Base-by-base conservation (phyloP, 2,797 vertebrate species). In the Crypturellus tataupa region DNA sequence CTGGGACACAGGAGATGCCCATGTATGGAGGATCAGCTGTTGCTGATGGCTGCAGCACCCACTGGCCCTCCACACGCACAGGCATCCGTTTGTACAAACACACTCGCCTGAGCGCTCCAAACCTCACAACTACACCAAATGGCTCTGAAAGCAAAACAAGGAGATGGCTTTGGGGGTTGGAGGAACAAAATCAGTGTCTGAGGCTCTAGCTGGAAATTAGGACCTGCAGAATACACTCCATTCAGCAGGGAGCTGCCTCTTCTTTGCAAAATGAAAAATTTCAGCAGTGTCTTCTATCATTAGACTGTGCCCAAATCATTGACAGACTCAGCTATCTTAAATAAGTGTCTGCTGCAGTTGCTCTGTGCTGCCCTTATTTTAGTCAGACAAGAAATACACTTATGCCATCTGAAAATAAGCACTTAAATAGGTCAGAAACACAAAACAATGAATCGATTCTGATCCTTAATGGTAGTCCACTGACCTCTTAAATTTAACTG, bases 261-360 rank as follows among this genome's bases (percentile, higher is more conserved):
- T 51, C 69, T 78, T 78, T 47, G 51, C 4, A 24, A 82, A 25
- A 0, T 24, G 29, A 58, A 5, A 70, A n/a, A 64, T n/a, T n/a
- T n/a, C n/a, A n/a, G 1, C 15, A 69, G 5, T 2, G 9, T 2
- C 0, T 1, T 0, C 42, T 49, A 1, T 19, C 68, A 55, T 8
- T 25, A 40, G 27, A 4, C 8, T 12, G 44, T 24, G 63, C 8
- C 42, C 3, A 25, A 44, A 25, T 5, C 80, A 39, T 68, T 1
- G 13, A 24, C 20, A 27, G 39, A 62, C 10, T 46, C 69, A 64
- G 73, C 24, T 64, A 24, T 75, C 33, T 75, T 68, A 6, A 47
- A 1, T 27, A 19, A 12, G 24, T 5, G 8, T 0, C 10, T 65
- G 65, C 6, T 4, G 25, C n/a, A 29, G 19, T 12, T 49, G 24